A percentile compares a stretch with the other conserved stretches of the same genome.
Conservation (phyloP, 2,113 vertebrate species). For the Platysteira castanea region DNA sequence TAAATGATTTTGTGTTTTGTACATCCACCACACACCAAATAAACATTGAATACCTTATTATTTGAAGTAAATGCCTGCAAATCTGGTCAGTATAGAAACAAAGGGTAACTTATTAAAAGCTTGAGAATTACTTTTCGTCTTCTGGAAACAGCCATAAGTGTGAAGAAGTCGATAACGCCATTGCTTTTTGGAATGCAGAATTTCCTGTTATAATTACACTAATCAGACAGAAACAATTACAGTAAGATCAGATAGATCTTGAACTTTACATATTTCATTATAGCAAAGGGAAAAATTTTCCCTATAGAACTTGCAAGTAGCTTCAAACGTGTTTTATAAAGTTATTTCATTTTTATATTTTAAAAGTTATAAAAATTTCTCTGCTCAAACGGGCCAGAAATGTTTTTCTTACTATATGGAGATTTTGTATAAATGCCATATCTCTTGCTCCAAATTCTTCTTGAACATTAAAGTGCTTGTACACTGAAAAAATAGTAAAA, state of each 20-base stretch:
- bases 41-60: not conserved
- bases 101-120: not conserved
- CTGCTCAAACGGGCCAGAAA: not conserved
- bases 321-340: not conserved
- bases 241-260: not conserved
- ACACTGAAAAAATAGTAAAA: not conserved
- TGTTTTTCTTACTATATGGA: not conserved
- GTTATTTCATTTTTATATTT: not conserved
- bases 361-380: not conserved
- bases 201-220: not conserved
- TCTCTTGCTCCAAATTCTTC: not conserved
- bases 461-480: not conserved
- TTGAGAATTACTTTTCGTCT: not conserved
- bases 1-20: not conserved
- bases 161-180: not conserved
- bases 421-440: not conserved
- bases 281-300: not conserved
- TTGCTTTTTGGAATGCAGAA: not conserved
- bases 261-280: not conserved
- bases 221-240: not conserved
- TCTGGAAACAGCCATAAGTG: not conserved
- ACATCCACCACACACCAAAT: not conserved
- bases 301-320: not conserved
- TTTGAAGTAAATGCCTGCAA: not conserved
- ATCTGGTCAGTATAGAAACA: not conserved